phyloP scores from a whole-genome alignment of 1,140 invertebrate species.

The Cotesia typhae region DNA sequence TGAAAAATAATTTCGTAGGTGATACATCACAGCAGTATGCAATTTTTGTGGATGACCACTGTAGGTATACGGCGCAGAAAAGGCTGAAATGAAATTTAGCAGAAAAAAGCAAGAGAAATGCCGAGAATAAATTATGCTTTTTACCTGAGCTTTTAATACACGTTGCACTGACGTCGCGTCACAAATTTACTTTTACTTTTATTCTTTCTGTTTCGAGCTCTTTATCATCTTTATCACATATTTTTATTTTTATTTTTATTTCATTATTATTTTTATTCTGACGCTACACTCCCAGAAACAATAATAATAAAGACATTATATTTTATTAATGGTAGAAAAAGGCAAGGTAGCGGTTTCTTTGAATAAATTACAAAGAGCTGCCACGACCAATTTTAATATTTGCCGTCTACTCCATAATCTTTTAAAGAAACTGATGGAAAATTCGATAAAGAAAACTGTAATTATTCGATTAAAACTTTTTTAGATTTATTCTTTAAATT shows the following conservation, averaged over 20 bases:
- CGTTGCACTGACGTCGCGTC: neutral
- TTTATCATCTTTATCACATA: neutral
- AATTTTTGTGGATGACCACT: slow-evolving; percentile 29
- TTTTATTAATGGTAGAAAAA: too few species aligned
- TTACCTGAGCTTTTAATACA: slow-evolving; percentile 17
- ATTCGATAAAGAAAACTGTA: too few species aligned
- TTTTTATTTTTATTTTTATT: too few species aligned
- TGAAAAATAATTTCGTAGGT: slow-evolving; percentile 32
- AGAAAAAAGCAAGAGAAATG: slow-evolving; percentile 24
- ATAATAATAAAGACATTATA: neutral
- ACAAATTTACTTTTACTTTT: neutral
- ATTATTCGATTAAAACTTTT: too few species aligned
- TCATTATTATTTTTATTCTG: neutral
- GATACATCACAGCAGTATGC: slow-evolving; percentile 42
- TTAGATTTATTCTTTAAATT: too few species aligned
- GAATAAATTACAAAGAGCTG: neutral
- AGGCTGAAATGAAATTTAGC: slow-evolving; percentile 29
- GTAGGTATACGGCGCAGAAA: slow-evolving; percentile 1
- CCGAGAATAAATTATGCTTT: slow-evolving; percentile 25
- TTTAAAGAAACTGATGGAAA: too few species aligned
- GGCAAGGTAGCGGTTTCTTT: too few species aligned
- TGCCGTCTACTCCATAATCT: too few species aligned
- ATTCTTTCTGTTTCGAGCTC: neutral
- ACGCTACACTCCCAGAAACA: neutral
- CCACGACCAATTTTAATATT: too few species aligned